phyloP scores from a whole-genome alignment of 1,140 invertebrate species.

The Leptinotarsa defecta region DNA sequence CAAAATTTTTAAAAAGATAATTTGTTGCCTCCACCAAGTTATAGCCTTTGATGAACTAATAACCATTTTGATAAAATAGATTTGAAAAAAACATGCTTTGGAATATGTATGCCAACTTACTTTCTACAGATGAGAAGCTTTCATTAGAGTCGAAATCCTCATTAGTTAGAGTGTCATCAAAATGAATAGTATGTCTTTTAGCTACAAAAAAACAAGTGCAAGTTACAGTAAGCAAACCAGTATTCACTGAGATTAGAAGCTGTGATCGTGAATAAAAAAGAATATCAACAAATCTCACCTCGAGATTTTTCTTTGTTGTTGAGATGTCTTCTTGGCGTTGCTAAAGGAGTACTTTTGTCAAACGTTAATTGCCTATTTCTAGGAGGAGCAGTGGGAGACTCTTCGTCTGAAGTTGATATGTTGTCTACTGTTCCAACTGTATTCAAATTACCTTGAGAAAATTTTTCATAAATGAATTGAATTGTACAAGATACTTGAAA shows the following conservation, averaged over 20 bases:
- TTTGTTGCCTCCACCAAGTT: too few relatives aligned
- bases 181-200: constrained; percentile 44
- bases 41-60: too few relatives aligned
- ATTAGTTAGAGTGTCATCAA: constrained; percentile 44
- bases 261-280: not conserved
- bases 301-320: constrained; percentile 49
- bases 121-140: constrained; percentile 45
- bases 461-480: too few relatives aligned
- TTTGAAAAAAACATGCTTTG: constrained; percentile 12
- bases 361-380: constrained; percentile 57
- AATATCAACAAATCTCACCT: constrained; percentile 33
- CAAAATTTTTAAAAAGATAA: too few relatives aligned
- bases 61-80: too few relatives aligned
- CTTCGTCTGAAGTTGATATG: constrained; percentile 63
- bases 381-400: constrained; percentile 60
- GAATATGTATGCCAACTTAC: constrained; percentile 37
- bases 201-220: constrained; percentile 37
- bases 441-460: constrained; percentile 64
- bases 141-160: constrained; percentile 42
- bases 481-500: constrained; percentile 1
- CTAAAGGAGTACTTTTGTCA: constrained; percentile 53
- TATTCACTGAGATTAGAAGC: not conserved
- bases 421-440: constrained; percentile 74
- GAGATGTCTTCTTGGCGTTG: constrained; percentile 50
- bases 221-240: constrained; percentile 16